Conservation (phyloP, 2,113 vertebrate species). For the Chlamydotis undulata region DNA sequence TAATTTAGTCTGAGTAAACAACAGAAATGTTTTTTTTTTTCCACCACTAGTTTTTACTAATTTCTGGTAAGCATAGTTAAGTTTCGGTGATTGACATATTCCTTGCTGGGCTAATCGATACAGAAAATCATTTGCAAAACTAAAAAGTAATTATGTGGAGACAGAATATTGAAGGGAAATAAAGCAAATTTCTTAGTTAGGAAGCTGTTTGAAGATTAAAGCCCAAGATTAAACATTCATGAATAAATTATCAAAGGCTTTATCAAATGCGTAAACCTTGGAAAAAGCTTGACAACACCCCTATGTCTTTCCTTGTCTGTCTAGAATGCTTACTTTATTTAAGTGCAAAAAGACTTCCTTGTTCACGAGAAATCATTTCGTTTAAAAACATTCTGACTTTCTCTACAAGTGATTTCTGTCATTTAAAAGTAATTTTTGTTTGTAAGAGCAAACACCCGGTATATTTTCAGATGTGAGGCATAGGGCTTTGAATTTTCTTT, state of each 20-base stretch:
- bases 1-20: conserved; percentile 47
- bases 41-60: background rate
- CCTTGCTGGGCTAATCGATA: conserved; percentile 46
- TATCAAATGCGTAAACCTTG: conserved; percentile 39
- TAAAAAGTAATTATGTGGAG: background rate
- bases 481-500: background rate
- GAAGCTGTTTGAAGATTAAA: conserved; percentile 60
- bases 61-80: conserved; percentile 39
- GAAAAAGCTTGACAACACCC: conserved; percentile 17
- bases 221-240: conserved; percentile 55
- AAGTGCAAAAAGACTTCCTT: conserved; percentile 18
- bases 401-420: conserved; percentile 24
- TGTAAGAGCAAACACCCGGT: background rate
- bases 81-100: conserved; percentile 31
- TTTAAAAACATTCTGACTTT: conserved; percentile 25
- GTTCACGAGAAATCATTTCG: conserved; percentile 20
- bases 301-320: background rate
- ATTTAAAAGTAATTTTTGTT: conserved; percentile 15
- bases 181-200: conserved; percentile 48
- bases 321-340: conserved; percentile 14
- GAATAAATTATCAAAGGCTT: conserved; percentile 66
- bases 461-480: background rate
- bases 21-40: background rate
- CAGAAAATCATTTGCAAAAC: conserved; percentile 31
- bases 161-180: conserved; percentile 28